A percentile compares a stretch with the other conserved stretches of the same genome.
Conservation (phyloP, 1,140 invertebrate species). For the Ceratina japonica region DNA sequence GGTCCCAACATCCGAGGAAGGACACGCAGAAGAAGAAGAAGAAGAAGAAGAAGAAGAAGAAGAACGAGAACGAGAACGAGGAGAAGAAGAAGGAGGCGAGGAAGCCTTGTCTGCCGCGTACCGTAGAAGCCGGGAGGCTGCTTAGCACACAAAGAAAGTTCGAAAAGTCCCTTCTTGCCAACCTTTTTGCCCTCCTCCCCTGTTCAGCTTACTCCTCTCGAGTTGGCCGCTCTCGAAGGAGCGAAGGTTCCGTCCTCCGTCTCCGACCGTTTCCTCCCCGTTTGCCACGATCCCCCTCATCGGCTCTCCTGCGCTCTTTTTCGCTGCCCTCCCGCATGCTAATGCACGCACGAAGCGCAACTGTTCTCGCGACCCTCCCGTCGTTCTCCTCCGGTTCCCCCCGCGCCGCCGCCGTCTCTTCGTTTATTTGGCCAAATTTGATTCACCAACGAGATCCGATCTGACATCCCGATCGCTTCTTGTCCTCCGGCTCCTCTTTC, state of each 20-base stretch:
- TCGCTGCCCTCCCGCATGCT: constrained; percentile 71
- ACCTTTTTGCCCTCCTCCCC: constrained; percentile 62
- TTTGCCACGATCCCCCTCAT: constrained; percentile 16
- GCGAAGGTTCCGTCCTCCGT: constrained; percentile 44
- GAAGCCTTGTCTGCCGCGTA: constrained; percentile 29
- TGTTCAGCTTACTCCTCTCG: constrained; percentile 38
- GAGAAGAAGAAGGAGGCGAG: constrained; percentile 42
- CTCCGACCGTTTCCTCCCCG: constrained; percentile 27
- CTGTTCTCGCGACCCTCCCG: constrained; percentile 70
- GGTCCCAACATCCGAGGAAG: constrained; percentile 40
- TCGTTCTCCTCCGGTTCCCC: constrained; percentile 28
- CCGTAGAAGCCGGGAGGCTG: constrained; percentile 60
- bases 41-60: too few species aligned
- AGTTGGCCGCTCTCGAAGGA: constrained; percentile 45
- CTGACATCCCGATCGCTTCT: constrained; percentile 74
- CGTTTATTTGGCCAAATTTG: constrained; percentile 75
- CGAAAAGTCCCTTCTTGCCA: constrained; percentile 66
- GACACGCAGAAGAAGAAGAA: constrained; percentile 38
- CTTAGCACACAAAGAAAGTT: constrained; percentile 76
- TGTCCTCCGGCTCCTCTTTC: constrained; percentile 52
- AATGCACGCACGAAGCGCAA: constrained; percentile 75
- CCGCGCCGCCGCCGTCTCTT: constrained; percentile 55
- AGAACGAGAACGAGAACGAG: constrained; percentile 42
- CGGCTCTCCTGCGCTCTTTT: constrained; percentile 44
- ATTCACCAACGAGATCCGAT: constrained; percentile 75